Evolutionary conservation across 2,797 vertebrate species (phyloP).

Genomic region (Lagocephalus sceleratus): DNA sequence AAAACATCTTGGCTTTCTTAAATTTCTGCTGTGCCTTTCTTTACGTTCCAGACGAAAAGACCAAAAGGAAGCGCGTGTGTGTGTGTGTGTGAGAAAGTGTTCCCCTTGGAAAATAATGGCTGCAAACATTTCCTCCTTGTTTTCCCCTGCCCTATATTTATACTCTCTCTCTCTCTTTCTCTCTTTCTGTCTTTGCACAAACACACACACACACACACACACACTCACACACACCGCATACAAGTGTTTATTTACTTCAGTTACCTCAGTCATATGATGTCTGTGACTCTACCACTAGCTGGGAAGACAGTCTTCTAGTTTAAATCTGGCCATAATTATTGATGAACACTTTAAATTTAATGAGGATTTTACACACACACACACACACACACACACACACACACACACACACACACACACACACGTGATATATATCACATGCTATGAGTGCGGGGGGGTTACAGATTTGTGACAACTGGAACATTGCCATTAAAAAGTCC

Average conservation of each 20-base stretch:
- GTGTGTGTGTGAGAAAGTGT: slow-evolving; percentile 38
- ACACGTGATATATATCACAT: background rate
- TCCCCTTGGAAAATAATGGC: slow-evolving; percentile 62
- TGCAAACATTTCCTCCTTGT: slow-evolving; percentile 58
- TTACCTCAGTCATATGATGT: slow-evolving; percentile 47
- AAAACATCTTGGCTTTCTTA: slow-evolving; percentile 25
- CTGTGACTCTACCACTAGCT: slow-evolving; percentile 34
- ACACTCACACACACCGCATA: slow-evolving; percentile 27
- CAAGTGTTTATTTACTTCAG: slow-evolving; percentile 42
- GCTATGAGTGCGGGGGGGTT: background rate
- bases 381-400: background rate
- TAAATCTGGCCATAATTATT: slow-evolving; percentile 4
- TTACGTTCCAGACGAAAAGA: slow-evolving; percentile 43
- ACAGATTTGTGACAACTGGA: too few species aligned
- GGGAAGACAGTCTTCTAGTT: slow-evolving; percentile 19
- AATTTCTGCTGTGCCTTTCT: slow-evolving; percentile 15
- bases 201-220: slow-evolving; percentile 17
- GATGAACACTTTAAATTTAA: background rate
- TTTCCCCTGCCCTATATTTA: slow-evolving; percentile 57
- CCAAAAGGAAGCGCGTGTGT: slow-evolving; percentile 28
- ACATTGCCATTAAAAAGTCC: too few species aligned
- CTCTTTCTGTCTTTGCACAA: slow-evolving; percentile 1
- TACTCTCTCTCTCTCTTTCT: slow-evolving; percentile 6
- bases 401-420: background rate
- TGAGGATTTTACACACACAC: background rate